A percentile compares a stretch with the other conserved stretches of the same genome.
These are phyloP conservation scores for Tolypeutes matacus DNA, from an alignment of 2,797 vertebrate genomes.

Conservation along the genomic window DNA sequence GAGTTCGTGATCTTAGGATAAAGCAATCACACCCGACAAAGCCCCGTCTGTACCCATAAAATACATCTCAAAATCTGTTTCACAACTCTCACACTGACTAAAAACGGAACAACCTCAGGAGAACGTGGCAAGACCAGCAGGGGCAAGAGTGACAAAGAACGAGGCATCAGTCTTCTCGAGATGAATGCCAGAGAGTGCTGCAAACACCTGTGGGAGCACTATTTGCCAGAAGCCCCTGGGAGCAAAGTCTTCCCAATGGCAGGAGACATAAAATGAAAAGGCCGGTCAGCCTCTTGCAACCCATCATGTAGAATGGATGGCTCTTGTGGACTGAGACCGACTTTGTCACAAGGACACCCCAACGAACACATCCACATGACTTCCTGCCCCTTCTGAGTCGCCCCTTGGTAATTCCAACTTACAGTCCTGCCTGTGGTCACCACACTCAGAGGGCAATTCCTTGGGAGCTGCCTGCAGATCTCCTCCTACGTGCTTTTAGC, in stretches of 20 bases:
- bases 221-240: not conserved
- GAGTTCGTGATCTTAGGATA: slow-evolving; percentile 74
- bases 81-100: slow-evolving; percentile 27
- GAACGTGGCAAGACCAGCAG: slow-evolving; percentile 1
- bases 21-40: slow-evolving; percentile 69
- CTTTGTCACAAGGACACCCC: not conserved
- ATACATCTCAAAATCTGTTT: slow-evolving; percentile 67
- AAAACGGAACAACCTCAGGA: slow-evolving; percentile 30
- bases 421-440: not conserved
- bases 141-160: slow-evolving; percentile 57
- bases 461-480: slow-evolving; percentile 4
- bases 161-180: not conserved
- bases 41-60: slow-evolving; percentile 38
- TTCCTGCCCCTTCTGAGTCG: not conserved
- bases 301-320: not conserved
- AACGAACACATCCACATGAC: not conserved
- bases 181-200: not conserved
- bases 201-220: not conserved
- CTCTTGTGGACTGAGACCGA: not conserved
- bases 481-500: not conserved
- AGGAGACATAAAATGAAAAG: slow-evolving; percentile 18
- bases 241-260: not conserved
- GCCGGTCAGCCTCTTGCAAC: not conserved
- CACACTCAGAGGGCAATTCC: not conserved
- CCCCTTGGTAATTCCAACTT: not conserved